phyloP scores from a whole-genome alignment of 2,888 invertebrate species.

The Chalcosyrphus nemorum region DNA sequence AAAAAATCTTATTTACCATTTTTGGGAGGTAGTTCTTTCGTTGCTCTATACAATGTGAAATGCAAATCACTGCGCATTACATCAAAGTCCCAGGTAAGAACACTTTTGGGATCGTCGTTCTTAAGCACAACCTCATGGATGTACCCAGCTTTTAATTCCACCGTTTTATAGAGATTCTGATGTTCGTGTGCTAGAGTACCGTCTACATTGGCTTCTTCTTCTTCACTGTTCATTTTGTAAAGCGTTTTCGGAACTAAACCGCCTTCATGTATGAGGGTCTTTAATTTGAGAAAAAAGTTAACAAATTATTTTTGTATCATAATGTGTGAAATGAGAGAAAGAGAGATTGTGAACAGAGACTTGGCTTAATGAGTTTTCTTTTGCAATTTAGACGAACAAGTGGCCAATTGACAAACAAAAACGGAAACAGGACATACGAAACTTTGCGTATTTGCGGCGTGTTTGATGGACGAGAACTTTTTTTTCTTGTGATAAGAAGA shows the following conservation, averaged over 20 bases:
- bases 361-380: slow-evolving; percentile 25
- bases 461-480: slow-evolving; percentile 41
- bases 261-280: slow-evolving; percentile 93
- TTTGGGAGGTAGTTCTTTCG: slow-evolving; percentile 78
- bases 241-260: slow-evolving; percentile 94
- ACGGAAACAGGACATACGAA: slow-evolving; percentile 46
- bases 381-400: slow-evolving; percentile 61
- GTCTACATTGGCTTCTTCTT: slow-evolving; percentile 76
- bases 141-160: slow-evolving; percentile 82
- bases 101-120: slow-evolving; percentile 92
- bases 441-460: slow-evolving; percentile 55
- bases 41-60: slow-evolving; percentile 87
- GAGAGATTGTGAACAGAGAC: slow-evolving; percentile 18
- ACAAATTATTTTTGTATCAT: neutral
- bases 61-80: slow-evolving; percentile 94
- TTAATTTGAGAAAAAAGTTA: slow-evolving; percentile 72
- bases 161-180: slow-evolving; percentile 80
- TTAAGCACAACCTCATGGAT: slow-evolving; percentile 90
- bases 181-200: slow-evolving; percentile 77
- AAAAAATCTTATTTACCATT: slow-evolving; percentile 75
- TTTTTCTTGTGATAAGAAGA: slow-evolving; percentile 43
- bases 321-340: slow-evolving; percentile 17
- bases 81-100: slow-evolving; percentile 98
- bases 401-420: slow-evolving; percentile 41
- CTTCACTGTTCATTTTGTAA: slow-evolving; percentile 85